Conservation (phyloP, 2,113 vertebrate species). For the Lepisosteus oculatus region DNA sequence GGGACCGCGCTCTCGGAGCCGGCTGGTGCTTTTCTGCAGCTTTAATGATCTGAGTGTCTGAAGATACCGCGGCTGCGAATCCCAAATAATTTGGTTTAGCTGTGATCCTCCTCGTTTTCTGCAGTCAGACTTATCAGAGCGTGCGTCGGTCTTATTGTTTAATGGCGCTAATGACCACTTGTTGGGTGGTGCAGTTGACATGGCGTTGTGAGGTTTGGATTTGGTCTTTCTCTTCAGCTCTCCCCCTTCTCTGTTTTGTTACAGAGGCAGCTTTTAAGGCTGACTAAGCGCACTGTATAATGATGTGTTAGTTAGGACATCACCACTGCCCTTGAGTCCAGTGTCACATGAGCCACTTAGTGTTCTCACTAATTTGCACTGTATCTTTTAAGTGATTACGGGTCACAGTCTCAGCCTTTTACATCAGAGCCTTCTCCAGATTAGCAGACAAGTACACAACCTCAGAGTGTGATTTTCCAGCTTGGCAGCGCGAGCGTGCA, state of each 20-base stretch:
- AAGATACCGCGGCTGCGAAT: too few relatives aligned
- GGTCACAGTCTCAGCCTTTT: conserved; percentile 17
- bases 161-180: too few relatives aligned
- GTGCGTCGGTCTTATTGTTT: too few relatives aligned
- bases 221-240: too few relatives aligned
- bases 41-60: too few relatives aligned
- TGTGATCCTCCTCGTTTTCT: too few relatives aligned
- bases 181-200: too few relatives aligned
- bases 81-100: too few relatives aligned
- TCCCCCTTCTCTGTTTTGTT: neutral
- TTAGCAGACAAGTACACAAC: conserved; percentile 6
- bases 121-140: too few relatives aligned
- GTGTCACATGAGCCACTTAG: conserved; percentile 15
- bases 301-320: conserved; percentile 4
- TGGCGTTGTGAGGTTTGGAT: too few relatives aligned
- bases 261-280: neutral
- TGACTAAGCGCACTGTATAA: neutral
- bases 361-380: conserved; percentile 16
- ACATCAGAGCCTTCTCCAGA: conserved; percentile 5
- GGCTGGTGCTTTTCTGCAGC: too few relatives aligned
- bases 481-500: conserved; percentile 4
- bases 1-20: too few relatives aligned
- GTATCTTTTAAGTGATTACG: conserved; percentile 14
- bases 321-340: conserved; percentile 4
- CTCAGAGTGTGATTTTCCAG: conserved; percentile 20